Conservation (phyloP, 2,888 invertebrate species). For the Zygothrica quintamaculata region DNA sequence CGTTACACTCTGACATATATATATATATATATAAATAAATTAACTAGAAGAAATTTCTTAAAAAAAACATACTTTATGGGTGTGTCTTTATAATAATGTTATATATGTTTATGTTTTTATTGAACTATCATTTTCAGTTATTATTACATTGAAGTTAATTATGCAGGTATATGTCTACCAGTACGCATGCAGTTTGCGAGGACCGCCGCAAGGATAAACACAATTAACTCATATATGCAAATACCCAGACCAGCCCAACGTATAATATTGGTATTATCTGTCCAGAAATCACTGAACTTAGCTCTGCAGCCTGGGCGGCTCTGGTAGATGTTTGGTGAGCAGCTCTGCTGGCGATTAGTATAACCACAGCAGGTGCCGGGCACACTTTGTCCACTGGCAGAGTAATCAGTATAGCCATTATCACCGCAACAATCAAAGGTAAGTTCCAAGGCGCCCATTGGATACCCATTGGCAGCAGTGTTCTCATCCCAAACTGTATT, state of each 20-base stretch:
- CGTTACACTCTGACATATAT: too few relatives aligned
- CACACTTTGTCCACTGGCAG: constrained; percentile 3
- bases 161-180: constrained; percentile 27
- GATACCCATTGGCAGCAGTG: constrained; percentile 51
- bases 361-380: constrained; percentile 77
- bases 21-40: too few relatives aligned
- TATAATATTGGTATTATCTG: constrained; percentile 83
- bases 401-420: constrained; percentile 47
- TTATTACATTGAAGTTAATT: background rate
- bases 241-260: constrained; percentile 89
- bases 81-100: constrained; percentile 1
- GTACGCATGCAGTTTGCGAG: constrained; percentile 90
- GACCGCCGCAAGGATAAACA: constrained; percentile 92
- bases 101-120: background rate
- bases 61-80: too few relatives aligned
- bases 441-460: constrained; percentile 78
- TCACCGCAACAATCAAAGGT: constrained; percentile 77
- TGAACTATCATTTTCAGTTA: background rate
- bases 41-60: too few relatives aligned
- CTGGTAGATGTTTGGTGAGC: constrained; percentile 34
- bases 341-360: constrained; percentile 31
- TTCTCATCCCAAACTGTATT: constrained; percentile 81
- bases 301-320: constrained; percentile 56
- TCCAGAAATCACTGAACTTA: constrained; percentile 83
- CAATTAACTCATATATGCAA: constrained; percentile 89